Base-by-base conservation (phyloP, 2,113 vertebrate genomes). In the Hoplias malabaricus region DNA sequence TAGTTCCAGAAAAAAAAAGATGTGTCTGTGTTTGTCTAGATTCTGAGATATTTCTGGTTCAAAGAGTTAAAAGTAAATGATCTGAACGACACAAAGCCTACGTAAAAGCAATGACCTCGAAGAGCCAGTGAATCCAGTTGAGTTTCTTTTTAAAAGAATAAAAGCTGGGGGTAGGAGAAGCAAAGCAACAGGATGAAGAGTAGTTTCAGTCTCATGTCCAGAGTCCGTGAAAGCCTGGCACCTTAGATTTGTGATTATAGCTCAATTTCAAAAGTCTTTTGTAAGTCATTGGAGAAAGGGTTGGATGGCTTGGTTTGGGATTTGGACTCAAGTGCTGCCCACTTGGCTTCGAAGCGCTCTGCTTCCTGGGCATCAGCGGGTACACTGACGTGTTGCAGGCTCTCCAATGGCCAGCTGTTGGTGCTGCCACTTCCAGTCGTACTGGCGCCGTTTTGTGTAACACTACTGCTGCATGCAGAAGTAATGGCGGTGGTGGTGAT, bases 201-300 rank as follows among this genome's bases (percentile, higher is more conserved):
- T 78, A 68, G 72, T 57, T 80, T 67, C 23, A 34, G 72, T 65
- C 57, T 73, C 27, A 23, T 71, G 31, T 81, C 42, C n/a, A 57
- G 66, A 33, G 48, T 68, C 56, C 40, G 23, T 50, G 46, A 29
- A n/a, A 29, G 25, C 61, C 56, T 69, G 79, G 40, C 50, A n/a
- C 16, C 5, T 33, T 48, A 69, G 40, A 9, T 69, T 42, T 69
- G 88, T 66, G 79, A 88, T 91, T 94, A 97, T 87, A 96, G 94
- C 90, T 96, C 94, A 43, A 96, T 96, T 88, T 97, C 95, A 42
- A 97, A 96, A 21, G 95, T 96, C 87, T 96, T 96, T 79, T 95
- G 94, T 85, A 94, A 88, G 89, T 95, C 95, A 1, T 93, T 94
- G 27, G 95, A 95, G 83, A 97, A 97, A 0, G 95, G 95, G 83